Base-by-base conservation (phyloP, 1,140 invertebrate species). In the Orussus abietinus region DNA sequence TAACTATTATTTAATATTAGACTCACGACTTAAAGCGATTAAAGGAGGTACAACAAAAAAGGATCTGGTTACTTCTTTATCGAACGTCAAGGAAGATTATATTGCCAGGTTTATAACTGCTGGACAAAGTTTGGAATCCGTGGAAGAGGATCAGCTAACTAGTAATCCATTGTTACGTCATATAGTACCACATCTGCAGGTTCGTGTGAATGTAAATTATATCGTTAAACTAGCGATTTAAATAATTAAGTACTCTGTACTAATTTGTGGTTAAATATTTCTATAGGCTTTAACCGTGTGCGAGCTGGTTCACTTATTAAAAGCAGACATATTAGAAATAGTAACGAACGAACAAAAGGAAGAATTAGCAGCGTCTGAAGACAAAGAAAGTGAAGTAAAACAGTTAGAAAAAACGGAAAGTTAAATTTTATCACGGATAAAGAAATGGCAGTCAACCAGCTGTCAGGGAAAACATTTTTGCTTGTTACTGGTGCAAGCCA, bases 401-500 rank as follows among this genome's bases (percentile, higher is more conserved):
- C 7, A 43, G 1, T 10, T 10, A 11, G 38, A 7, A 17, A 19
- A 26, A 18, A n/a, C 30, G 10, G 2, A 38, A 42, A 13, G 36
- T 6, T 6, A 44, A 47, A 12, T 18, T 42, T 18, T 33, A 18
- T 33, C 31, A 33, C 31, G 31, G 26, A 29, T 30, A 39, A 29
- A 31, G 29, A n/a, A 26, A 64, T 57, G 49, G 37, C 45, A 11
- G 42, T 43, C 34, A 49, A 54, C 26, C 52, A 65, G 37, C 72
- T 77, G 55, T 70, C 64, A 17, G 66, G 71, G 34, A 76, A 75
- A 56, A 73, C 75, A 13, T 81, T 76, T 54, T 57, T 77, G 13
- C 10, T 92, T 5, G 70, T 96, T 5, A 90, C 90, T 6, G 93
- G 93, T 17, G 91, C 91, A 0, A 92, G 88, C 45, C 80, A 85